Evolutionary conservation across 1,140 invertebrate species (phyloP).

Genomic region (Heliconius congener): DNA sequence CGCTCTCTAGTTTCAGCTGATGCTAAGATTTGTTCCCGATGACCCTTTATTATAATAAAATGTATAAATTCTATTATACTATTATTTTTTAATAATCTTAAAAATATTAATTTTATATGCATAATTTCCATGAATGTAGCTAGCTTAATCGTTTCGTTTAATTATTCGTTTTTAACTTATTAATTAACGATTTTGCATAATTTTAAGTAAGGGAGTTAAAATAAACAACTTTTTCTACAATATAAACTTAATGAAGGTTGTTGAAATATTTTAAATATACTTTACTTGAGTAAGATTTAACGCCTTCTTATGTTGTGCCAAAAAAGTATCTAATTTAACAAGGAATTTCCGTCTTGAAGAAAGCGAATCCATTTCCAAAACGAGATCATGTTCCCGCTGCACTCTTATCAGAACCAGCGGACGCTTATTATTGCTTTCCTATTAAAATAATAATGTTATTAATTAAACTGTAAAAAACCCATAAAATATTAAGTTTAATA

Average conservation of each 20-base stretch:
- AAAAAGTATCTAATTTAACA: slow-evolving; percentile 93
- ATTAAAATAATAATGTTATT: slow-evolving; percentile 27
- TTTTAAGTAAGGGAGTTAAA: no score
- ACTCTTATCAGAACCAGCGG: slow-evolving; percentile 93
- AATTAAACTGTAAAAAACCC: background rate
- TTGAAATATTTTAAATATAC: slow-evolving; percentile 20
- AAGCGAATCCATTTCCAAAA: slow-evolving; percentile 95
- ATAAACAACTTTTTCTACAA: background rate
- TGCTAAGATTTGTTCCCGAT: slow-evolving; percentile 93
- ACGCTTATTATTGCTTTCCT: slow-evolving; percentile 88
- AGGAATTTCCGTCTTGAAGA: slow-evolving; percentile 93
- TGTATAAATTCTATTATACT: background rate
- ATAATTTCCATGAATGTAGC: no score
- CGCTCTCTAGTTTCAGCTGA: slow-evolving; percentile 98
- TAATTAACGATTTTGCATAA: no score
- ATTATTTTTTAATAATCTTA: no score
- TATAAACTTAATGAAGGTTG: background rate
- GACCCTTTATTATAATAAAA: slow-evolving; percentile 53
- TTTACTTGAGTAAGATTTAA: slow-evolving; percentile 85
- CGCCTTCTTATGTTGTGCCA: slow-evolving; percentile 91
- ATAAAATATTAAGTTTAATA: background rate
- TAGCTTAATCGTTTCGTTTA: no score
- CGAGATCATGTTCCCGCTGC: slow-evolving; percentile 96
- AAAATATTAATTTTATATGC: no score
- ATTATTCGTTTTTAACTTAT: no score